Conservation (phyloP, 2,113 vertebrate species). For the Campylorhamphus procurvoides region DNA sequence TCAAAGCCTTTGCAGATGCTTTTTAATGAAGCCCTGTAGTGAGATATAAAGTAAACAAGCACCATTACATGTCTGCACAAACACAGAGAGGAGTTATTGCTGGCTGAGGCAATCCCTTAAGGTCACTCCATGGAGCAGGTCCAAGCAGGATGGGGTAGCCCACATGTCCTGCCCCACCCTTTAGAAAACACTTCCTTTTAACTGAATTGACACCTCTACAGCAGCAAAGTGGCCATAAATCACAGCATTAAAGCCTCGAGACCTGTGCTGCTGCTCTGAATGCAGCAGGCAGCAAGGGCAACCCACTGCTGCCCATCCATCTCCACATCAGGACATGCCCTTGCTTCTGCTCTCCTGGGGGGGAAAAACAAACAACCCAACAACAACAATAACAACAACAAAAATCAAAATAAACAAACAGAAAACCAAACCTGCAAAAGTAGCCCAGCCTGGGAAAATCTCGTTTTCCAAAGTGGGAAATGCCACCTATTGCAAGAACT, state of each 20-base stretch:
- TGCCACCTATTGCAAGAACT: not conserved
- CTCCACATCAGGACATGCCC: not conserved
- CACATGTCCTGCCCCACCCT: not conserved
- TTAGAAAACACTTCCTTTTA: not conserved
- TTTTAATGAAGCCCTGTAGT: not conserved
- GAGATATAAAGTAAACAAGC: not conserved
- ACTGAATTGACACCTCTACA: not conserved
- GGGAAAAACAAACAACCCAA: not conserved
- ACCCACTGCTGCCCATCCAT: not conserved
- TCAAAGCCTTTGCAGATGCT: not conserved
- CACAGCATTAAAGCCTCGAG: not conserved
- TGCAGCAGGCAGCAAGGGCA: not conserved
- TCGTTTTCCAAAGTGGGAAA: not conserved
- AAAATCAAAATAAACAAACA: too few species aligned
- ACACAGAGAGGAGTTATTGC: not conserved
- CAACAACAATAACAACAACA: too few species aligned
- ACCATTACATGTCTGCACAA: not conserved
- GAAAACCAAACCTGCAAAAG: not conserved
- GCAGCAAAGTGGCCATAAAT: not conserved
- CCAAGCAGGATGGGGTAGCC: not conserved
- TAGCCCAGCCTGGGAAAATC: not conserved
- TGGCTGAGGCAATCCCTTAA: not conserved
- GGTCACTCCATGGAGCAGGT: not conserved
- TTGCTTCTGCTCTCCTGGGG: not conserved
- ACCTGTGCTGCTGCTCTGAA: not conserved